Evolutionary conservation across 2,888 invertebrate species (phyloP).

Genomic region (Gymnosoma rotundatum): DNA sequence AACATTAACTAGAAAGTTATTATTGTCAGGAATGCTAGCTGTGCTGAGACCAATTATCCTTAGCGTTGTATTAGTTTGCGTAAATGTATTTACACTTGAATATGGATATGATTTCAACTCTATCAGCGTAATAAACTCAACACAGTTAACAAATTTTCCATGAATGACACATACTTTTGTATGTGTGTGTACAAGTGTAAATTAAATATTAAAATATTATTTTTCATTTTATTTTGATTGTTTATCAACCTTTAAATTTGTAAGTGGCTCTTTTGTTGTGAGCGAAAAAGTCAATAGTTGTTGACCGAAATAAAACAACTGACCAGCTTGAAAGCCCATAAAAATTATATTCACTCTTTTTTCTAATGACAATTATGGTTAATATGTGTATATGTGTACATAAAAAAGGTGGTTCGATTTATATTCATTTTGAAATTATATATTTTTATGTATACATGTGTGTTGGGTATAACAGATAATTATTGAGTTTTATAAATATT

Average conservation of each 20-base stretch:
- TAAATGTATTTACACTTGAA: no score
- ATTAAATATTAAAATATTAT: no score
- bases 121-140: no score
- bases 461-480: not conserved
- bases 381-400: not conserved
- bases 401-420: not conserved
- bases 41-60: no score
- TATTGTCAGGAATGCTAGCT: no score
- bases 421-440: constrained; percentile 11
- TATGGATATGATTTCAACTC: no score
- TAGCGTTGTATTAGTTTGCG: no score
- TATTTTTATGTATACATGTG: not conserved
- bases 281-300: constrained; percentile 34
- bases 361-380: not conserved
- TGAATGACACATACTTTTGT: no score
- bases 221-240: not conserved
- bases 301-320: constrained; percentile 1
- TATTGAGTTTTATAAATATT: not conserved
- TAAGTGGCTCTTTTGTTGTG: constrained; percentile 18
- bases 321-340: not conserved
- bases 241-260: constrained; percentile 41
- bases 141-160: no score
- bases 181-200: no score
- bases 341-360: not conserved
- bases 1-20: no score